Conservation (phyloP, 1,140 invertebrate genomes). For the Drosophila kohkoa region DNA sequence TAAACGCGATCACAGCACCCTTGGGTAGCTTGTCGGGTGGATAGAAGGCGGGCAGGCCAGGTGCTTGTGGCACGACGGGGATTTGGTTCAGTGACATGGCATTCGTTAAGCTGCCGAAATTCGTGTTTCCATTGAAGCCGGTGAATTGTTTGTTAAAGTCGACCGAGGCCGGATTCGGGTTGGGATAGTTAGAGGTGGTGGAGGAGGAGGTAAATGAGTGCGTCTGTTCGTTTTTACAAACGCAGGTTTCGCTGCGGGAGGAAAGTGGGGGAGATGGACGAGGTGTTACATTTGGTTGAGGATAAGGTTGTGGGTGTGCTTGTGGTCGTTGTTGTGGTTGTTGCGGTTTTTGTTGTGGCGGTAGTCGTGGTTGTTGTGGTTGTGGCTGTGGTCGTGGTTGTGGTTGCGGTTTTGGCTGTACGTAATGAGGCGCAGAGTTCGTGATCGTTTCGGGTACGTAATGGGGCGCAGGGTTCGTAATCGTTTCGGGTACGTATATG, state of each 20-base stretch:
- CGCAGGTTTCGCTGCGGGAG: constrained; percentile 70
- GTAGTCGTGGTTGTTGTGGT: background rate
- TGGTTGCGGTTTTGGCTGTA: constrained; percentile 6
- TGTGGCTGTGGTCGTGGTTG: background rate
- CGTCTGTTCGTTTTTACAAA: constrained; percentile 76
- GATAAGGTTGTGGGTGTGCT: constrained; percentile 13
- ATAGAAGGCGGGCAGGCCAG: constrained; percentile 78
- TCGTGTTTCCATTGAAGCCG: constrained; percentile 75
- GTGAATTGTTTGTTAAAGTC: constrained; percentile 81
- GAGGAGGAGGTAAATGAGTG: constrained; percentile 76
- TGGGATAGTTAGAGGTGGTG: constrained; percentile 61
- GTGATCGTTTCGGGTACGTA: constrained; percentile 35
- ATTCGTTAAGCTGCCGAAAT: constrained; percentile 82
- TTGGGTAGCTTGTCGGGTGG: constrained; percentile 85
- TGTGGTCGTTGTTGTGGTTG: constrained; percentile 2
- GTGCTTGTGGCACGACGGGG: constrained; percentile 76
- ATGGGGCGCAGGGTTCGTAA: constrained; percentile 5
- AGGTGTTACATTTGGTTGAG: constrained; percentile 70
- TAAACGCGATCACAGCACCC: constrained; percentile 86
- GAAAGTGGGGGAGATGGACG: constrained; percentile 70
- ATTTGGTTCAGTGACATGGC: constrained; percentile 82
- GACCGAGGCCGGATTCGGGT: constrained; percentile 73
- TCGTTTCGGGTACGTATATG: constrained; percentile 41
- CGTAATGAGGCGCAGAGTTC: constrained; percentile 11
- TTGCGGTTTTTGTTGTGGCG: background rate